phyloP scores from a whole-genome alignment of 1,140 invertebrate genomes.

The Drosophila tropicalis region DNA sequence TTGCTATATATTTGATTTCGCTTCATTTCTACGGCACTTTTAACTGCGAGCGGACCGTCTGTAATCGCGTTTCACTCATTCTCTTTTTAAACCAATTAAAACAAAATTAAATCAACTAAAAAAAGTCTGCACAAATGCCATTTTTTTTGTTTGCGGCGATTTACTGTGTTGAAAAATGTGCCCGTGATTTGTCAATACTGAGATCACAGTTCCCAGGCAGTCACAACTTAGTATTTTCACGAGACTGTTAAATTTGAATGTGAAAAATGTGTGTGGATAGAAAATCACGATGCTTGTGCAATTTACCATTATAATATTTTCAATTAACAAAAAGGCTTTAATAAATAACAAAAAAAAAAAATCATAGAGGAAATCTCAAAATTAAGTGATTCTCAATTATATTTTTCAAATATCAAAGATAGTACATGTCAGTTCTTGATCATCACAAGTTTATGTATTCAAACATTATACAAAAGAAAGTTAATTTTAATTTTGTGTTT shows the following conservation, averaged over 20 bases:
- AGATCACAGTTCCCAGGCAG: background rate
- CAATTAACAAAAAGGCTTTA: no score
- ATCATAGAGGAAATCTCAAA: no score
- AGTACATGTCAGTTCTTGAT: no score
- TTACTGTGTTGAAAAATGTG: slow-evolving; percentile 10
- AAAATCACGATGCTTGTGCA: no score
- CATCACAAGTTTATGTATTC: no score
- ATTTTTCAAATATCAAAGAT: no score
- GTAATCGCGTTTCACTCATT: background rate
- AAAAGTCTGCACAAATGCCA: slow-evolving; percentile 13
- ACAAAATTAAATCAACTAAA: slow-evolving; percentile 11
- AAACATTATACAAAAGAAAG: no score
- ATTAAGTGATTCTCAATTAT: no score
- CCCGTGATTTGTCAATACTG: background rate
- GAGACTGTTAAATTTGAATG: background rate
- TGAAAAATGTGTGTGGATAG: background rate
- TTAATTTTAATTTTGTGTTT: no score
- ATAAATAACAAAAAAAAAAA: no score
- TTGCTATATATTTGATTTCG: background rate
- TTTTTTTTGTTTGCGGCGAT: slow-evolving; percentile 12
- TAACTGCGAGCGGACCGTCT: background rate
- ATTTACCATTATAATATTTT: no score
- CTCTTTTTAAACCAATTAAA: background rate
- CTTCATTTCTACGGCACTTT: slow-evolving; percentile 3
- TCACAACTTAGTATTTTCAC: background rate